Evolutionary conservation across 2,797 vertebrate genomes (phyloP).

Genomic region (Phyllotis vaccarum): DNA sequence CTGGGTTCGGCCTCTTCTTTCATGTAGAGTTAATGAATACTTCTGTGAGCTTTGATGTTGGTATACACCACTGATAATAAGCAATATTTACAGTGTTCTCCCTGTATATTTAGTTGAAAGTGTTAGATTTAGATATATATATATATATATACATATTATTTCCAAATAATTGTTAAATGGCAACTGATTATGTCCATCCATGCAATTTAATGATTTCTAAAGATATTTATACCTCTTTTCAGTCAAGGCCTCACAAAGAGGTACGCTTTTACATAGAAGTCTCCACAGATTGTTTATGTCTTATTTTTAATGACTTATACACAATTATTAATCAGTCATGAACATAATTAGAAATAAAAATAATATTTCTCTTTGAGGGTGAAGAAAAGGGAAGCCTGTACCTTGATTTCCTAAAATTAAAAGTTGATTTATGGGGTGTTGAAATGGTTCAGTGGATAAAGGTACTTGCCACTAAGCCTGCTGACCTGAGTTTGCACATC

Average conservation of each 20-base stretch:
- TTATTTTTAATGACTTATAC: background rate
- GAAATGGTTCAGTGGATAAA: background rate
- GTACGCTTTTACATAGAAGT: background rate
- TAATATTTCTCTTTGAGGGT: background rate
- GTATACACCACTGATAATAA: background rate
- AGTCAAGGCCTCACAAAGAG: background rate
- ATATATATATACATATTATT: background rate
- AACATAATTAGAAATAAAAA: conserved; percentile 18
- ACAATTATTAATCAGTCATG: background rate
- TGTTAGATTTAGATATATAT: too few relatives aligned
- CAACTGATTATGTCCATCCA: background rate
- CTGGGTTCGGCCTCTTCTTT: background rate
- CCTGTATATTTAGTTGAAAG: conserved; percentile 22
- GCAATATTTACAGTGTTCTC: background rate
- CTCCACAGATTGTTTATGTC: background rate
- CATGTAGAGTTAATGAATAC: background rate
- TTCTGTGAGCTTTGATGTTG: background rate
- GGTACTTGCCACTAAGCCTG: too few relatives aligned
- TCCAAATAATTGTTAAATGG: conserved; percentile 26
- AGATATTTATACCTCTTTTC: conserved; percentile 30
- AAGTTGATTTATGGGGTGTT: background rate
- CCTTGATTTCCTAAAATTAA: background rate
- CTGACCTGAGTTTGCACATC: too few relatives aligned
- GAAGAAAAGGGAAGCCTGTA: background rate
- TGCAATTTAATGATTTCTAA: conserved; percentile 13